phyloP scores from a whole-genome alignment of 37 sponge, comb jelly and placozoan genomes.

The Beroe forskalii region DNA sequence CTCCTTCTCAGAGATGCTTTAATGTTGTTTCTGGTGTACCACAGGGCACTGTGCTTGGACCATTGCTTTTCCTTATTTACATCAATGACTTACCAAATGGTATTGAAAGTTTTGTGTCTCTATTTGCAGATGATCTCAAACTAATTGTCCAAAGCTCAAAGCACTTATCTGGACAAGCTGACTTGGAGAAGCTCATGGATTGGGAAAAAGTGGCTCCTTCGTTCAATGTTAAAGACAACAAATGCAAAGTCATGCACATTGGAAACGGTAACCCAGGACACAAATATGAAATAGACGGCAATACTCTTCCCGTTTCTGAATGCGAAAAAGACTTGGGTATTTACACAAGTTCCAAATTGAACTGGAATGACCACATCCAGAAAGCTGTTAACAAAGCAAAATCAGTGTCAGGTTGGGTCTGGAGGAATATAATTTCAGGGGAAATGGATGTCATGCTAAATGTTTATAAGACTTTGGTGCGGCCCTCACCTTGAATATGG shows the following conservation, averaged over 20 bases:
- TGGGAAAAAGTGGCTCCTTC: constrained; percentile 54
- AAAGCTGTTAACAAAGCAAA: constrained; percentile 38
- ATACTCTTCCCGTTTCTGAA: neutral
- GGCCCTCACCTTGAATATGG: constrained; percentile 52
- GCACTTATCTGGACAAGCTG: neutral
- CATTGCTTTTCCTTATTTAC: constrained; percentile 35
- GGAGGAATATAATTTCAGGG: constrained; percentile 7
- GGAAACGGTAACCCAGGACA: neutral
- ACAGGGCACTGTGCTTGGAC: constrained; percentile 41
- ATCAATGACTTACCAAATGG: constrained; percentile 57
- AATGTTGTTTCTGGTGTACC: constrained; percentile 32
- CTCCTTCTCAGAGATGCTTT: constrained; percentile 13
- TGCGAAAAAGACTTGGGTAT: constrained; percentile 42
- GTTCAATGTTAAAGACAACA: constrained; percentile 41
- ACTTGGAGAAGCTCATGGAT: neutral
- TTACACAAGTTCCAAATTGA: neutral
- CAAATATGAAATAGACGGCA: neutral
- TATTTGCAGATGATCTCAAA: constrained; percentile 41
- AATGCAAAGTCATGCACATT: constrained; percentile 30
- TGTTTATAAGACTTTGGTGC: constrained; percentile 25
- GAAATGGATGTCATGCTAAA: constrained; percentile 41
- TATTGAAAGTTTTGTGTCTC: constrained; percentile 12
- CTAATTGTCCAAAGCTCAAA: neutral
- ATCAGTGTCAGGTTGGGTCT: constrained; percentile 17
- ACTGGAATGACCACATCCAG: constrained; percentile 5